Percentiles rank a stretch among this genome's conserved stretches.
Evolutionary conservation across 1,140 invertebrate species (phyloP).

Genomic region (Galendromus occidentalis): DNA sequence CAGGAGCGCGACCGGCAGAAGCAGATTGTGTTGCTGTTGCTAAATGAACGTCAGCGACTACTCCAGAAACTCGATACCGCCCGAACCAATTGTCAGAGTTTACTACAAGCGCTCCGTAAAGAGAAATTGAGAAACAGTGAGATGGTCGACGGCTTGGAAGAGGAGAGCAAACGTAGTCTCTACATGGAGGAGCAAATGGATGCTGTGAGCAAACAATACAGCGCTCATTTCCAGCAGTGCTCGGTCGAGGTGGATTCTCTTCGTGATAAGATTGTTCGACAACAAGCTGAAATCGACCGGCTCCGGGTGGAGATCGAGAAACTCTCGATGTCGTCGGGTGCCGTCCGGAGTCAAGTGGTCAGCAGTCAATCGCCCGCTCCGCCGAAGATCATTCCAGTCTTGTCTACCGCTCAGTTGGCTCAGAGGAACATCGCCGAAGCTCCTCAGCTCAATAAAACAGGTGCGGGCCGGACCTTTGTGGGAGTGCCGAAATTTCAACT

Average conservation of each 20-base stretch:
- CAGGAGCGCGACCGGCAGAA: neutral
- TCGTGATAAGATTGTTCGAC: neutral
- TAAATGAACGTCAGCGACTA: neutral
- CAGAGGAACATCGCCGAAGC: neutral
- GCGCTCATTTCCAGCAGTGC: neutral
- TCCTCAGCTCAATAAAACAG: neutral
- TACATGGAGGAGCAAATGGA: neutral
- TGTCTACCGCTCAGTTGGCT: neutral
- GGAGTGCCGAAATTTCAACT: too few species aligned
- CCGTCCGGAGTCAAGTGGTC: neutral
- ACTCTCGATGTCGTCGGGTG: neutral
- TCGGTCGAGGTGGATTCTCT: neutral
- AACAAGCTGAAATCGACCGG: conserved; percentile 2
- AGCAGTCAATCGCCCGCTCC: neutral
- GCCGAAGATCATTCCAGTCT: neutral
- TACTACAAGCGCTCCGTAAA: neutral
- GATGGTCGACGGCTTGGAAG: neutral
- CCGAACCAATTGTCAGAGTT: neutral
- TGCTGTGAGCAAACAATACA: neutral
- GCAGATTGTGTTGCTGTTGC: neutral
- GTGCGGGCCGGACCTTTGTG: too few species aligned
- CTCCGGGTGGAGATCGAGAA: neutral
- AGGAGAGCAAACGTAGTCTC: neutral
- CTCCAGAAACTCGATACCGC: neutral
- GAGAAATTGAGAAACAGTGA: neutral